phyloP scores from a whole-genome alignment of 2,888 invertebrate genomes.

The Trachelus troglodyta region DNA sequence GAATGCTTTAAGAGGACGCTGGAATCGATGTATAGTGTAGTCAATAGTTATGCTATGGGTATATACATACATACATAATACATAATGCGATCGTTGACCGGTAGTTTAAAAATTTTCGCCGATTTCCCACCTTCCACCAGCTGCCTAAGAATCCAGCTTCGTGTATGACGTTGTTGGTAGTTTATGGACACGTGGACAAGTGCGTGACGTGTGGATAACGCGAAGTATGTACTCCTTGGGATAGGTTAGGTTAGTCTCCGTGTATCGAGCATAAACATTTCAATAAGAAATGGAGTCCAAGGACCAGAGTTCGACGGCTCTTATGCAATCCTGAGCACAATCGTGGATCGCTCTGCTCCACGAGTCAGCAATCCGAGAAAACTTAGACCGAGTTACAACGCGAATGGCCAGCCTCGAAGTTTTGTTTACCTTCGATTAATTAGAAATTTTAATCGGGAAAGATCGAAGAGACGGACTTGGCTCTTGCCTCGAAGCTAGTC shows the following conservation, averaged over 20 bases:
- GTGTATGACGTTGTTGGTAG: background rate
- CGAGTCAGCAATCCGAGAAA: constrained; percentile 18
- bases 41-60: too few relatives aligned
- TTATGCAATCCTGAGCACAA: constrained; percentile 27
- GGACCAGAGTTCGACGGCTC: constrained; percentile 29
- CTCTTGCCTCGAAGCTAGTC: too few relatives aligned
- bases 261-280: constrained; percentile 34
- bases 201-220: background rate
- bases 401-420: too few relatives aligned
- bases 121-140: constrained; percentile 42
- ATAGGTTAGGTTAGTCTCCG: constrained; percentile 11
- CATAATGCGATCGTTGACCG: background rate
- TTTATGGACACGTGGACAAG: constrained; percentile 4
- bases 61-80: too few relatives aligned
- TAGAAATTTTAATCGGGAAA: too few relatives aligned
- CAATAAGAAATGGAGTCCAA: constrained; percentile 46
- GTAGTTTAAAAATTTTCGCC: constrained; percentile 42
- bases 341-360: constrained; percentile 19
- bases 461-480: too few relatives aligned
- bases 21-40: background rate
- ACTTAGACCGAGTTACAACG: background rate
- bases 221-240: too few relatives aligned
- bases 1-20: background rate
- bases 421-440: too few relatives aligned
- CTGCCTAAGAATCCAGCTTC: constrained; percentile 7